Base-by-base conservation (phyloP, 2,113 vertebrate genomes). In the Ailuropoda melanoleuca region DNA sequence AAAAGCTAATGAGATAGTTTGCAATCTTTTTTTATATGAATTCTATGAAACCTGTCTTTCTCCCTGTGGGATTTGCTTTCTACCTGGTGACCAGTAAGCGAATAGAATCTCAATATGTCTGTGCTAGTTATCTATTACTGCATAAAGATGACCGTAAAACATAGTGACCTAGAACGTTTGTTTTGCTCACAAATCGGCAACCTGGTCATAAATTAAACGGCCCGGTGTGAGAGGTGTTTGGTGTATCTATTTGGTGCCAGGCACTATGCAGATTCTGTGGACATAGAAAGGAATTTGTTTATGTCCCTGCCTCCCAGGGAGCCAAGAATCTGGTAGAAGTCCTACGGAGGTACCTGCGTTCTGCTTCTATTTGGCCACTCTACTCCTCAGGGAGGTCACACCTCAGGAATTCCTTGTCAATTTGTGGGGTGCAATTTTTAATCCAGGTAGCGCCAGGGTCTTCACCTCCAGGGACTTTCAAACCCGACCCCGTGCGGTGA, bases 181-280 rank as follows among this genome's bases (percentile, higher is more conserved):
- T 34, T 78, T 77, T 78, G 74, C 75, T 83, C n/a, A 58, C 62
- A 74, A 83, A 78, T 88, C 72, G 77, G 21, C 75, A 70, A 88
- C 4, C 18, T 93, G 46, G 60, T 15, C 90, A 39, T 34, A 58
- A 43, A 72, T 46, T 50, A 70, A 56, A 39, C 11, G 19, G n/a
- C 26, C 39, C 18, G 11, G 8, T 56, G 8, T 70, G 60, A 88
- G 53, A 78, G n/a, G 80, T 62, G 6, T 37, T 92, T 81, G n/a
- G 24, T 43, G 70, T 29, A 78, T 6, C 62, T 50, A 6, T 24
- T 56, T 0, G 0, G 31, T 80, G 55, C 53, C 82, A 46, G 77
- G 46, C 23, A 37, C 70, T 4, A 4, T 13, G 21, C 31, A 29
- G 31, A 15, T 34, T 72, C 75, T 58, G 53, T 34, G 17, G 62